These are phyloP conservation scores for Drosophila greeni DNA, from an alignment of 2,888 invertebrate genomes.

Conservation along the genomic window DNA sequence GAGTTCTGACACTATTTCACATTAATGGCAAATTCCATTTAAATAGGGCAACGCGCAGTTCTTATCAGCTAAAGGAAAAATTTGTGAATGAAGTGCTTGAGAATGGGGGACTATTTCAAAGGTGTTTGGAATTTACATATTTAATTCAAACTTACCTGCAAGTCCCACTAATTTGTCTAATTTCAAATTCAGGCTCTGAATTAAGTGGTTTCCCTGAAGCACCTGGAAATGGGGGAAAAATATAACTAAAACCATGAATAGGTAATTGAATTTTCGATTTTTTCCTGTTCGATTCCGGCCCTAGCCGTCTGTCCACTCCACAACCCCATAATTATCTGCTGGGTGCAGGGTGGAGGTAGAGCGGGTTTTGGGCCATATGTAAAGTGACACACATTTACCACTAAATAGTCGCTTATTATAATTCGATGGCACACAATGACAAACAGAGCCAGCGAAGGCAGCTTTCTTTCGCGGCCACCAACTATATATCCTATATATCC, in stretches of 20 bases:
- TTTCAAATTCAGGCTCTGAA: neutral
- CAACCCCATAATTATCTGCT: conserved; percentile 25
- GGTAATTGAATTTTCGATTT: conserved; percentile 47
- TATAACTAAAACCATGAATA: conserved; percentile 30
- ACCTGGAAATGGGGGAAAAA: conserved; percentile 6
- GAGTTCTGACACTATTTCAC: conserved; percentile 9
- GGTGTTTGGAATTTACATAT: neutral
- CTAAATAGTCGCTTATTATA: conserved; percentile 69
- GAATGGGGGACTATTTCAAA: neutral
- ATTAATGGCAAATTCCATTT: conserved; percentile 12
- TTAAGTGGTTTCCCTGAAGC: neutral
- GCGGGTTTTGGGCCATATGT: conserved; percentile 27
- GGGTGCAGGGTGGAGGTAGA: neutral
- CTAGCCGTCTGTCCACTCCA: conserved; percentile 1
- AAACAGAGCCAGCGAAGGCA: conserved; percentile 37
- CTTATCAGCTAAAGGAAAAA: conserved; percentile 12
- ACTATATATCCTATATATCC: conserved; percentile 7
- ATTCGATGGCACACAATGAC: conserved; percentile 72
- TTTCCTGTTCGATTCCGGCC: conserved; percentile 20
- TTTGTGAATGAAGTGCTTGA: conserved; percentile 24
- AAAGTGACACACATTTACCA: conserved; percentile 70
- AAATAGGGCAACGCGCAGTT: neutral
- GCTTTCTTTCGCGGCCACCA: conserved; percentile 20
- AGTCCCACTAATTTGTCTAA: too few species aligned
- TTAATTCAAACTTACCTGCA: neutral